Evolutionary conservation across 2,888 invertebrate genomes (phyloP).

Genomic region (Acleris emargana): DNA sequence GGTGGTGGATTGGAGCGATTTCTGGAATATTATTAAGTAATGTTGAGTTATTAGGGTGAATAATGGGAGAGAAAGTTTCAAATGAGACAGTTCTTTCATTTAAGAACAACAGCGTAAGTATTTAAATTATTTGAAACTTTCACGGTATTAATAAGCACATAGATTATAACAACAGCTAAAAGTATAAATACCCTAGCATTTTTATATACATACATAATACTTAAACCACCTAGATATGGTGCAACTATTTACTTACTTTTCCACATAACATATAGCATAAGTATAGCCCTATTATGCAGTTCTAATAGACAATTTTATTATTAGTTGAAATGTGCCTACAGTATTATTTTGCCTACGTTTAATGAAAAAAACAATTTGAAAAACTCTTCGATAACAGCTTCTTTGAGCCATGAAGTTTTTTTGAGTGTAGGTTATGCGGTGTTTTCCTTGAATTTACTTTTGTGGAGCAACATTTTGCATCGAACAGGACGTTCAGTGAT

Average conservation of each 20-base stretch:
- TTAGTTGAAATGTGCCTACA: neutral
- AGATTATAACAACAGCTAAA: constrained; percentile 36
- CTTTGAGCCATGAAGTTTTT: neutral
- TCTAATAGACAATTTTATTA: constrained; percentile 13
- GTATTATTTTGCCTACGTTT: neutral
- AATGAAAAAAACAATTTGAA: neutral
- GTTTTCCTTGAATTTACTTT: no score
- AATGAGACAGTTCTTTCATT: constrained; percentile 35
- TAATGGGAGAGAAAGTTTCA: constrained; percentile 45
- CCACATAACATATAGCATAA: constrained; percentile 9
- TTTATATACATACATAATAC: constrained; percentile 9
- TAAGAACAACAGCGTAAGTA: neutral
- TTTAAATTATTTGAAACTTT: constrained; percentile 51
- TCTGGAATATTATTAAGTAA: constrained; percentile 64
- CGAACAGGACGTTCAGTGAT: no score
- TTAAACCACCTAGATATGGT: constrained; percentile 22
- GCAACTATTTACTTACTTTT: constrained; percentile 31
- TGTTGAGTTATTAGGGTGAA: constrained; percentile 35
- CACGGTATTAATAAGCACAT: constrained; percentile 53
- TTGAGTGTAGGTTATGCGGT: neutral
- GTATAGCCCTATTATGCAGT: constrained; percentile 1
- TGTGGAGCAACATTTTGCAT: no score
- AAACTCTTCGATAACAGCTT: neutral
- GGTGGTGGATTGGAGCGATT: constrained; percentile 80
- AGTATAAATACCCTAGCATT: constrained; percentile 17